phyloP scores from a whole-genome alignment of 2,113 vertebrate genomes.

The Sebastes fasciatus region DNA sequence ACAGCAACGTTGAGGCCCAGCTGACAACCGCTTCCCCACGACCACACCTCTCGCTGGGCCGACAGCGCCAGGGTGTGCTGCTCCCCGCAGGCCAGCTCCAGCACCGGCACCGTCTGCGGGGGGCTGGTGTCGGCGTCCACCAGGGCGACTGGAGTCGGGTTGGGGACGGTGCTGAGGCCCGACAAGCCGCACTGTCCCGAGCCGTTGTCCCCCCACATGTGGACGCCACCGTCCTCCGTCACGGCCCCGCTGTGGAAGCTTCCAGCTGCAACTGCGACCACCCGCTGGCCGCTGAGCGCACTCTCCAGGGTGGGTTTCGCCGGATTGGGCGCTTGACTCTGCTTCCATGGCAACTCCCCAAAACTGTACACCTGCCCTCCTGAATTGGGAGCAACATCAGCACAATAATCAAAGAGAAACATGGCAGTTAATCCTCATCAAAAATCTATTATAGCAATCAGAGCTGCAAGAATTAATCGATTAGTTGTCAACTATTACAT shows the following conservation, averaged over 20 bases:
- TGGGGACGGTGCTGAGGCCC: constrained; percentile 84
- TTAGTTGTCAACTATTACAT: too few species aligned
- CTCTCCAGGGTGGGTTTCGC: constrained; percentile 87
- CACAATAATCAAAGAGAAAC: background rate
- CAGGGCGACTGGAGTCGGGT: constrained; percentile 89
- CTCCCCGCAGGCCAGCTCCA: constrained; percentile 94
- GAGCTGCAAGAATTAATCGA: too few species aligned
- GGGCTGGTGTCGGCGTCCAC: constrained; percentile 85
- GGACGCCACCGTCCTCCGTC: constrained; percentile 90
- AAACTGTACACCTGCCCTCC: constrained; percentile 96
- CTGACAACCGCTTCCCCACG: constrained; percentile 96
- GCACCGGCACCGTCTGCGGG: constrained; percentile 83
- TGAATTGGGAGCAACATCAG: constrained; percentile 53
- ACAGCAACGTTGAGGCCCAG: constrained; percentile 86
- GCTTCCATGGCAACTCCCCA: constrained; percentile 91
- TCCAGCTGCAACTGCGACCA: constrained; percentile 91
- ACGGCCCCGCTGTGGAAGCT: constrained; percentile 93
- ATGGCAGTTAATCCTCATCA: background rate
- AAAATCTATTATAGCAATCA: too few species aligned
- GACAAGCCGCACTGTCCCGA: constrained; percentile 93
- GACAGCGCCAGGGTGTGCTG: constrained; percentile 93
- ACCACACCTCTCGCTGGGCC: constrained; percentile 91
- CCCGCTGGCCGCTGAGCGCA: constrained; percentile 86
- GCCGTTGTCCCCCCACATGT: constrained; percentile 97
- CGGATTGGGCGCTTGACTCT: constrained; percentile 64